A percentile compares a stretch with the other conserved stretches of the same genome.
Evolutionary conservation across 2,888 invertebrate species (phyloP).

Genomic region (Leucoptera coffeella): DNA sequence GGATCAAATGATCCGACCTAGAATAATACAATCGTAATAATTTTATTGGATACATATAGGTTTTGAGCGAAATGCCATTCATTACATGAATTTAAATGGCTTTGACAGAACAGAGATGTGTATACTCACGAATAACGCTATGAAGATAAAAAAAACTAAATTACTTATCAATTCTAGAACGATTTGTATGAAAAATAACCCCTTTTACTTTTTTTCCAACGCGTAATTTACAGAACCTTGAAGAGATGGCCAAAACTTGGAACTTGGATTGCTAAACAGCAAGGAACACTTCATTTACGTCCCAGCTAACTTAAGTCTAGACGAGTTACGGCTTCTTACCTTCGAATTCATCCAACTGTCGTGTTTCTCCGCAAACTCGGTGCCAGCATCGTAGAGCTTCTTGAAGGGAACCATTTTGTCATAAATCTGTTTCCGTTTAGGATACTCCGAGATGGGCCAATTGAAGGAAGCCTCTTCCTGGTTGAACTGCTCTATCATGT

Average conservation of each 20-base stretch:
- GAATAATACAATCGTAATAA: too few species aligned
- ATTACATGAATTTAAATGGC: too few species aligned
- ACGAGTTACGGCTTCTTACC: constrained; percentile 15
- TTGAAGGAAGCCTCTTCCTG: constrained; percentile 85
- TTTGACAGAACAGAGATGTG: too few species aligned
- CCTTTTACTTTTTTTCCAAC: too few species aligned
- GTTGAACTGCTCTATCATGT: constrained; percentile 82
- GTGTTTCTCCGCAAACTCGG: constrained; percentile 77
- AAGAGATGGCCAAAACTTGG: too few species aligned
- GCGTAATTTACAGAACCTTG: too few species aligned
- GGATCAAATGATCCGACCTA: constrained; percentile 82
- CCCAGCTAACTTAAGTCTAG: not conserved
- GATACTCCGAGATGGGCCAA: constrained; percentile 85
- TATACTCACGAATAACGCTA: too few species aligned
- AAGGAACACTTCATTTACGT: not conserved
- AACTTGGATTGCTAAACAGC: not conserved
- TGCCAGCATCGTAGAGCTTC: constrained; percentile 82
- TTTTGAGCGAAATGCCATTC: too few species aligned
- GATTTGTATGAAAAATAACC: too few species aligned
- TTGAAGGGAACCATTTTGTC: constrained; percentile 82
- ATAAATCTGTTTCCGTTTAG: constrained; percentile 69
- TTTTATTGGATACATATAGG: too few species aligned
- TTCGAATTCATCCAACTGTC: constrained; percentile 77
- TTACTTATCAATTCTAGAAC: too few species aligned
- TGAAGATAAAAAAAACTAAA: too few species aligned